These are phyloP conservation scores for Oxystoma pomonae DNA, from an alignment of 2,888 invertebrate species.

Conservation along the genomic window DNA sequence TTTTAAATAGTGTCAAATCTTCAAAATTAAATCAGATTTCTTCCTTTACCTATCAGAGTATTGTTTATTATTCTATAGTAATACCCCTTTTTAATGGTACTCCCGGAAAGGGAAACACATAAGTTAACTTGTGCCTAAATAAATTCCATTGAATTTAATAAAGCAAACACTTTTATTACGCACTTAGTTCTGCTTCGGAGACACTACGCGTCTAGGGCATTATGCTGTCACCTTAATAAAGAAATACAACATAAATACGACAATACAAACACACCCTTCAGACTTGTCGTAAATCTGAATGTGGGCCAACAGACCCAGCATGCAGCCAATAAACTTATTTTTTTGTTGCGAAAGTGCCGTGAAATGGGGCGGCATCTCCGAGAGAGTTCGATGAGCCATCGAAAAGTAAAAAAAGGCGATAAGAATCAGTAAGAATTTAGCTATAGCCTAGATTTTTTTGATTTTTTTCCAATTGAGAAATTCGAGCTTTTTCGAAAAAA, in stretches of 20 bases:
- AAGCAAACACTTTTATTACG: neutral
- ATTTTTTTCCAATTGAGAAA: too few species aligned
- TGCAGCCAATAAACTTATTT: neutral
- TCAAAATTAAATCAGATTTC: too few species aligned
- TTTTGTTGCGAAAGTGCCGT: neutral
- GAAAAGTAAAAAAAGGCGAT: too few species aligned
- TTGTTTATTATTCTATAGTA: too few species aligned
- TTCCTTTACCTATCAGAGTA: too few species aligned
- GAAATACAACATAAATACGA: conserved; percentile 20
- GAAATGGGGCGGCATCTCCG: neutral
- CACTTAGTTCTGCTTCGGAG: neutral
- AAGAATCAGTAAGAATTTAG: too few species aligned
- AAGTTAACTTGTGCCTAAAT: too few species aligned
- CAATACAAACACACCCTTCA: neutral
- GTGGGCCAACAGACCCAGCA: neutral
- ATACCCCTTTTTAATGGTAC: too few species aligned
- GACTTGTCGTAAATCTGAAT: neutral
- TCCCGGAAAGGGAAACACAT: neutral
- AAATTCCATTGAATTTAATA: neutral
- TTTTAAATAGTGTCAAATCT: too few species aligned
- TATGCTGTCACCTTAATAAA: conserved; percentile 24
- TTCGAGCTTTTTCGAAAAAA: too few species aligned
- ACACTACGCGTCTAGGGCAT: conserved; percentile 3
- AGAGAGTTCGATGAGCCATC: too few species aligned
- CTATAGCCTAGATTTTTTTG: too few species aligned